Percentiles rank a stretch among this genome's conserved stretches.
Evolutionary conservation across 2,113 vertebrate genomes (phyloP).

Genomic region (Ariopsis seemanni): DNA sequence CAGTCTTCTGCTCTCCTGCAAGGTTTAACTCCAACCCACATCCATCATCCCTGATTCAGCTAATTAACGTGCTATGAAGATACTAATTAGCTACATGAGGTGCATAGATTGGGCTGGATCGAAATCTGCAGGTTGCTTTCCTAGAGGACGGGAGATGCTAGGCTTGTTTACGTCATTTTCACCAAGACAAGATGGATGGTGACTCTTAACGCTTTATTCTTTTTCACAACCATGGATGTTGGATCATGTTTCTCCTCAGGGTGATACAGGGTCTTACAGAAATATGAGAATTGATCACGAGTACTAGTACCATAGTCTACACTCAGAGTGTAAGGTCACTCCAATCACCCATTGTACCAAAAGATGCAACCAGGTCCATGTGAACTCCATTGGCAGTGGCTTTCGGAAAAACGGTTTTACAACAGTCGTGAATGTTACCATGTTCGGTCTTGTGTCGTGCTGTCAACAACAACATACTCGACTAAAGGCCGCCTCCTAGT

Average conservation of each 20-base stretch:
- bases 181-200: not conserved
- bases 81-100: slow-evolving; percentile 11
- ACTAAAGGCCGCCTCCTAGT: slow-evolving; percentile 35
- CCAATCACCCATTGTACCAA: not conserved
- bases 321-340: not conserved
- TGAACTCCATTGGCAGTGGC: no score
- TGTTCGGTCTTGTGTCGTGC: not conserved
- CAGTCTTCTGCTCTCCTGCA: slow-evolving; percentile 19
- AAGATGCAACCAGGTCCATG: not conserved
- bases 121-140: not conserved
- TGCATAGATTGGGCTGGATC: not conserved
- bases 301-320: not conserved
- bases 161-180: not conserved
- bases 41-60: slow-evolving; percentile 63
- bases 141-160: not conserved
- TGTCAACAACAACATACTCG: not conserved
- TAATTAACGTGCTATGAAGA: slow-evolving; percentile 57
- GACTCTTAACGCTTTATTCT: not conserved
- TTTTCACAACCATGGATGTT: not conserved
- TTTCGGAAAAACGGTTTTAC: not conserved
- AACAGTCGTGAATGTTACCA: not conserved
- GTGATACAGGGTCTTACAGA: not conserved
- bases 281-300: not conserved
- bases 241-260: not conserved
- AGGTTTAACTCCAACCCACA: slow-evolving; percentile 24